These are phyloP conservation scores for Gonocerus acuteangulatus DNA, from an alignment of 2,888 invertebrate species.

Conservation along the genomic window DNA sequence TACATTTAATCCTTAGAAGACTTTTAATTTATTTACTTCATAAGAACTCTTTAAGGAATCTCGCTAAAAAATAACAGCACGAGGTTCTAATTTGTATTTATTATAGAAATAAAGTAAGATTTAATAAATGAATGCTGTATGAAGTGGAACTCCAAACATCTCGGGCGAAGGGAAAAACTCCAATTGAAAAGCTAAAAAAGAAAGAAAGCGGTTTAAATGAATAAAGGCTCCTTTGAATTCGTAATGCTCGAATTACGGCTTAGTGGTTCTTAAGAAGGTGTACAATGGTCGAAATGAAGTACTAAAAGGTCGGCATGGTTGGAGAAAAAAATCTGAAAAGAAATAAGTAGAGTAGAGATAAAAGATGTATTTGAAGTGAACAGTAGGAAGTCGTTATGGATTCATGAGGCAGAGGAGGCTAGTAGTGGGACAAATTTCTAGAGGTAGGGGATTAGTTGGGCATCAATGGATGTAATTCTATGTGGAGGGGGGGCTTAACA, in stretches of 20 bases:
- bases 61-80: too few species aligned
- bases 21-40: too few species aligned
- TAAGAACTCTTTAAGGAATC: too few species aligned
- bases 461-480: too few species aligned
- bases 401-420: neutral
- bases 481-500: too few species aligned
- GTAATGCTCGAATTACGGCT: constrained; percentile 13
- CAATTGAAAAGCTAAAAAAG: neutral
- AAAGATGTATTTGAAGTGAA: neutral
- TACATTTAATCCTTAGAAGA: too few species aligned
- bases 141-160: too few species aligned
- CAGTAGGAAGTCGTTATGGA: constrained; percentile 8
- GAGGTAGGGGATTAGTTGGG: too few species aligned
- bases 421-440: too few species aligned
- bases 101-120: too few species aligned
- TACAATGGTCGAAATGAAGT: constrained; percentile 15
- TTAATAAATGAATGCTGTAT: too few species aligned
- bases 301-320: constrained; percentile 7
- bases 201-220: neutral
- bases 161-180: neutral
- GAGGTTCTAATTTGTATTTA: too few species aligned
- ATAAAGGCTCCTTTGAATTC: constrained; percentile 10
- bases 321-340: neutral
- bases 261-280: neutral
- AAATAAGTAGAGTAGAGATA: neutral